Evolutionary conservation across 1,140 invertebrate species (phyloP).

Genomic region (Brachionus sp.): DNA sequence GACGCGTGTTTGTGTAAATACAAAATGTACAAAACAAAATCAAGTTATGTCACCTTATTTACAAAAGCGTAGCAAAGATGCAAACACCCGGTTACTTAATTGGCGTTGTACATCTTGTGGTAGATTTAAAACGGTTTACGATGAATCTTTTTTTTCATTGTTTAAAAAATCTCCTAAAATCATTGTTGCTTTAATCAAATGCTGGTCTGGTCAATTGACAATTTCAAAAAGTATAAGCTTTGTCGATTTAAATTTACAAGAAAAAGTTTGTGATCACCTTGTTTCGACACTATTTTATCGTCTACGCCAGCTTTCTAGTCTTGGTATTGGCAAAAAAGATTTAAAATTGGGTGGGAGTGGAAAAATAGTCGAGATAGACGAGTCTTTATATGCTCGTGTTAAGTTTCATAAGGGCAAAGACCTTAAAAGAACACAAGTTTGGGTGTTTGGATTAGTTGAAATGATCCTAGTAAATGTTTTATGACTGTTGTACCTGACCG

Average conservation of each 20-base stretch:
- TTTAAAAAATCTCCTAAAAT: neutral
- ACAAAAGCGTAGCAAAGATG: neutral
- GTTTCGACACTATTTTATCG: neutral
- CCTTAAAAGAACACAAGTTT: neutral
- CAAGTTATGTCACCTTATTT: neutral
- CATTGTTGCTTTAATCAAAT: neutral
- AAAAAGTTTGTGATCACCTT: neutral
- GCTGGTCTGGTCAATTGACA: neutral
- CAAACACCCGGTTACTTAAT: neutral
- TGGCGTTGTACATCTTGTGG: neutral
- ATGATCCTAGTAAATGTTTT: neutral
- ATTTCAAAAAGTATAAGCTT: neutral
- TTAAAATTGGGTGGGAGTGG: neutral
- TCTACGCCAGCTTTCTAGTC: neutral
- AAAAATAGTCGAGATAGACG: neutral
- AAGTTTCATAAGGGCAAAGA: neutral
- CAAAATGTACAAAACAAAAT: neutral
- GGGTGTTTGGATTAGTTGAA: neutral
- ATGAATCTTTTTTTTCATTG: neutral
- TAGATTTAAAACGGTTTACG: neutral
- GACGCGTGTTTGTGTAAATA: neutral
- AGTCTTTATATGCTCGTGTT: neutral
- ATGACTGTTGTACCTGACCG: neutral
- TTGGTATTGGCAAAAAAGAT: neutral
- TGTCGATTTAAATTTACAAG: neutral